Base-by-base conservation (phyloP, 2,797 vertebrate species). In the Sparidentex hasta region DNA sequence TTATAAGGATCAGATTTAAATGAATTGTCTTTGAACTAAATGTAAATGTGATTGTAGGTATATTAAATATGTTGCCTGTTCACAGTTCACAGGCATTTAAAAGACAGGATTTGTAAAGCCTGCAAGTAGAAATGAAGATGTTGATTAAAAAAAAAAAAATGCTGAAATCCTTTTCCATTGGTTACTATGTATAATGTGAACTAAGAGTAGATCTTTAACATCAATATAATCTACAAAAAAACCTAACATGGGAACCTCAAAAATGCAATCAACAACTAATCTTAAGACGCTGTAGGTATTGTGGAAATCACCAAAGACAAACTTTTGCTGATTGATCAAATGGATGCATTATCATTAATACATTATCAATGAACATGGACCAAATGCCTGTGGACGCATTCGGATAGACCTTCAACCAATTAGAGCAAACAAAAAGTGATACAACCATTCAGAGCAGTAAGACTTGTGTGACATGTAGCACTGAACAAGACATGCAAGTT, bases 1-100 rank as follows among this genome's bases (percentile, higher is more conserved):
- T 11, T 48, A 47, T 13, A 25, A 20, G 18, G 20, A 65, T 57
- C 29, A 63, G 17, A 74, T 58, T 44, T 5, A 54, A 65, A 66
- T 12, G 2, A 61, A 54, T 7, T 11, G 12, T 43, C n/a, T 69
- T 65, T 56, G 7, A 62, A 70, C 17, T 13, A 23, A 62, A 50
- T 57, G 29, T 11, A 44, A 0, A n/a, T 66, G 12, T 38, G 29
- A 73, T 70, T 27, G 46, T 21, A 38, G 21, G 73, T 27, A 1
- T 55, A 7, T 47, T 59, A n/a, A 62, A 51, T 51, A 27, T 69
- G 38, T 13, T 57, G 50, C 52, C 12, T 21, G 41, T 9, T 44
- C 18, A 64, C 7, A n/a, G 27, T 9, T 41, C 18, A 62, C 12
- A 4, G 18, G 27, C 13, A 62, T 18, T 51, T 1, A 33, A 25